phyloP scores from a whole-genome alignment of 2,888 invertebrate genomes.

The Anoncus sp. region DNA sequence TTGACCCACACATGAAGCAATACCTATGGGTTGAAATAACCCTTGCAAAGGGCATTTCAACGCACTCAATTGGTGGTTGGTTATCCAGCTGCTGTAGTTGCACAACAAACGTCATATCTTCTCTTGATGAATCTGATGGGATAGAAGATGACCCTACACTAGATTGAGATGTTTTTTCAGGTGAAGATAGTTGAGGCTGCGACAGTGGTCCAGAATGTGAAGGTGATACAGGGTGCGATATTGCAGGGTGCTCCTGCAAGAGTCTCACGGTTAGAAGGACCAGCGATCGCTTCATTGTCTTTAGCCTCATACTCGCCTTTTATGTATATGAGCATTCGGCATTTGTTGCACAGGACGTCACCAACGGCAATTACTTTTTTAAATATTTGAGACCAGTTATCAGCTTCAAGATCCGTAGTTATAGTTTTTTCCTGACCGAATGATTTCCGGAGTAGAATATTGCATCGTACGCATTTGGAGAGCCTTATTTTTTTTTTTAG shows the following conservation, averaged over 20 bases:
- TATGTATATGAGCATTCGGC: constrained; percentile 1
- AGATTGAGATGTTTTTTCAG: not conserved
- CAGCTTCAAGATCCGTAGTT: not conserved
- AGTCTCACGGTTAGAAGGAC: too few relatives aligned
- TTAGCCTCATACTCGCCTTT: not conserved
- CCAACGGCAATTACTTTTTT: not conserved
- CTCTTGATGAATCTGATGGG: too few relatives aligned
- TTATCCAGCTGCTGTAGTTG: too few relatives aligned
- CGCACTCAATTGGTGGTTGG: too few relatives aligned
- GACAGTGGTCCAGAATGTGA: not conserved
- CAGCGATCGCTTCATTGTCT: not conserved
- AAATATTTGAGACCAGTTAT: not conserved
- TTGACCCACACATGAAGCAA: constrained; percentile 60
- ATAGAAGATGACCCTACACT: not conserved
- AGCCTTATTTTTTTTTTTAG: not conserved
- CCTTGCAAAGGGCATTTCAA: constrained; percentile 17
- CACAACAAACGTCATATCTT: too few relatives aligned
- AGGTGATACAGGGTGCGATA: too few relatives aligned
- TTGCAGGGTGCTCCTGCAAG: too few relatives aligned
- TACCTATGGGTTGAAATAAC: constrained; percentile 61
- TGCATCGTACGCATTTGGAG: not conserved
- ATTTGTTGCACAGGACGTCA: constrained; percentile 6
- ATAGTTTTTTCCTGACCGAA: not conserved
- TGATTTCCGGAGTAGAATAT: constrained; percentile 2
- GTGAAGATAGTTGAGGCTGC: constrained; percentile 2